Conservation (phyloP, 2,888 invertebrate genomes). For the Mantis religiosa region DNA sequence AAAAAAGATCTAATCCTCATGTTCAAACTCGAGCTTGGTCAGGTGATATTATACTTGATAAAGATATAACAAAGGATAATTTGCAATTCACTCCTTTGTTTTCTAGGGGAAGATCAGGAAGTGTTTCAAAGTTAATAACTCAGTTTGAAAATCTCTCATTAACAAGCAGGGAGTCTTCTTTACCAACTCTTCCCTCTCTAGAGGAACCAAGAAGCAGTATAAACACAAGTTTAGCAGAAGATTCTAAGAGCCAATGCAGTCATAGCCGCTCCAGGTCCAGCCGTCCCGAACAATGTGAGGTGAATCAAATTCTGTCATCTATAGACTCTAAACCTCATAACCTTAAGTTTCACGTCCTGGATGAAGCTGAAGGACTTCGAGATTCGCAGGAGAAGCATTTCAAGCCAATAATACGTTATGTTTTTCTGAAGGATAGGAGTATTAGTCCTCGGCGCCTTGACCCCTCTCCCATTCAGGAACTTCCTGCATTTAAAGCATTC, state of each 20-base stretch:
- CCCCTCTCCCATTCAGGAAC: constrained; percentile 13
- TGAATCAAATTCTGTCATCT: background rate
- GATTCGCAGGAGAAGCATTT: background rate
- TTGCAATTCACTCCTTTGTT: background rate
- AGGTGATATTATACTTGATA: constrained; percentile 6
- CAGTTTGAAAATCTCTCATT: constrained; percentile 16
- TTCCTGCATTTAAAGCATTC: constrained; percentile 17
- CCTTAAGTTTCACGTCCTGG: background rate
- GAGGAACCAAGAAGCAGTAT: background rate
- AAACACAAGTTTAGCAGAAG: background rate
- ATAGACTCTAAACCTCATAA: background rate
- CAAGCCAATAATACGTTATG: constrained; percentile 21
- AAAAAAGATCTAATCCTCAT: background rate
- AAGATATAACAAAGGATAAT: background rate
- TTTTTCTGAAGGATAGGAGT: constrained; percentile 20
- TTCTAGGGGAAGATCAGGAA: constrained; percentile 16
- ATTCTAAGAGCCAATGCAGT: background rate
- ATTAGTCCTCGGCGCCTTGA: constrained; percentile 22
- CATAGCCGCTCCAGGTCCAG: background rate
- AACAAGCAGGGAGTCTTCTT: background rate
- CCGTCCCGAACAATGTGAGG: background rate
- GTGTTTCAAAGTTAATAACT: constrained; percentile 26
- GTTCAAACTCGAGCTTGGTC: constrained; percentile 17
- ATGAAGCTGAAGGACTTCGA: background rate
- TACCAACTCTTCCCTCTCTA: background rate